Conservation (phyloP, 2,113 vertebrate species). For the Mirza zaza region DNA sequence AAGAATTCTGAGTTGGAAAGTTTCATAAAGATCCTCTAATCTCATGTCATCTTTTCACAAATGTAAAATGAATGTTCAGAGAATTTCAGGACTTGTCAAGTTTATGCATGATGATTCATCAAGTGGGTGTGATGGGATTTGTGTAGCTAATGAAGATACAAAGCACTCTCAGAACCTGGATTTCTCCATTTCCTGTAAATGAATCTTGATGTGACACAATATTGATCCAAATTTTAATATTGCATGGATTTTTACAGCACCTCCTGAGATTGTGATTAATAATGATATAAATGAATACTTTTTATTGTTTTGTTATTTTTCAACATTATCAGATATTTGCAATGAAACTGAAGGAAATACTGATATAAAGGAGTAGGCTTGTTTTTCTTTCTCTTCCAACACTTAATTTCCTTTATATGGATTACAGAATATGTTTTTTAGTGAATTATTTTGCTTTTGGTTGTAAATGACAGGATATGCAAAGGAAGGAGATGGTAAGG, state of each 20-base stretch:
- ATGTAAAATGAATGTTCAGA: constrained; percentile 28
- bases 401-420: not conserved
- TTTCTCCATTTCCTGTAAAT: not conserved
- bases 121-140: not conserved
- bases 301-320: constrained; percentile 6
- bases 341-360: not conserved
- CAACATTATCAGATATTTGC: not conserved
- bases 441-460: not conserved
- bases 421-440: not conserved
- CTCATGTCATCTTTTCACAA: not conserved
- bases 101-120: constrained; percentile 6
- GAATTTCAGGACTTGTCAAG: constrained; percentile 39
- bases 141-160: not conserved
- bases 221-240: constrained; percentile 55
- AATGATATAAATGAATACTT: constrained; percentile 1
- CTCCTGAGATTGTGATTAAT: not conserved
- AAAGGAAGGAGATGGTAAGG: not conserved
- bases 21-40: constrained; percentile 21
- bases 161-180: not conserved
- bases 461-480: not conserved
- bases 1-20: not conserved
- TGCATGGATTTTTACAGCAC: constrained; percentile 2
- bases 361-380: not conserved
- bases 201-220: constrained; percentile 1
- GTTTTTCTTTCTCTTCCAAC: not conserved